phyloP scores from a whole-genome alignment of 92 coral and sea anemone genomes.

The Pocillopora grandis region DNA sequence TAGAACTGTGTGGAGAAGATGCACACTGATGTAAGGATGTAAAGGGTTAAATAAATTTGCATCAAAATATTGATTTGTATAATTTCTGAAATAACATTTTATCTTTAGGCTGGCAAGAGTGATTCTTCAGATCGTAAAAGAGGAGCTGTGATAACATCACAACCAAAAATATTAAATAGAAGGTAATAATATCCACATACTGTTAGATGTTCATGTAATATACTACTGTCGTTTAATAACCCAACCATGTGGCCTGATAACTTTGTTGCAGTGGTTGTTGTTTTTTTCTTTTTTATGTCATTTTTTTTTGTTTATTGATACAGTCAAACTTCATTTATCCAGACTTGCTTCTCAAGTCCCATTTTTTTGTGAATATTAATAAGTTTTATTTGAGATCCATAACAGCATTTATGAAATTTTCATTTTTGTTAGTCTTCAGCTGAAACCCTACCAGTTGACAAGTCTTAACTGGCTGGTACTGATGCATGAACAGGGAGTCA shows the following conservation, averaged over 20 bases:
- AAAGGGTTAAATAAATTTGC: too few species aligned
- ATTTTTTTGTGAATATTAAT: too few species aligned
- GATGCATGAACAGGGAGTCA: constrained; percentile 77
- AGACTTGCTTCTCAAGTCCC: too few species aligned
- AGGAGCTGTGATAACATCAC: constrained; percentile 43
- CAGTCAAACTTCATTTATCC: too few species aligned
- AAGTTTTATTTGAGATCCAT: too few species aligned
- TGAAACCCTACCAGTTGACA: constrained; percentile 91
- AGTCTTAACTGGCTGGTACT: constrained; percentile 88
- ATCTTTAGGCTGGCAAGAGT: constrained; percentile 1
- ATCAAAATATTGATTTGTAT: not conserved
- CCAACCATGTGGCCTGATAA: too few species aligned
- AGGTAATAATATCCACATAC: constrained; percentile 21
- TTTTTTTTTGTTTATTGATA: too few species aligned
- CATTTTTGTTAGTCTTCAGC: constrained; percentile 59
- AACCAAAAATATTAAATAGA: constrained; percentile 48
- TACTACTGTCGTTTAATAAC: too few species aligned
- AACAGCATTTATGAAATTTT: not conserved
- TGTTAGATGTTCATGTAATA: not conserved
- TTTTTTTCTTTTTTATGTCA: too few species aligned
- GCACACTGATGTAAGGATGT: too few species aligned
- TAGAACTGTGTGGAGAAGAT: too few species aligned
- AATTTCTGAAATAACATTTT: not conserved
- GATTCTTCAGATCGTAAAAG: constrained; percentile 7
- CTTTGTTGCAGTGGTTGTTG: too few species aligned